phyloP scores from a whole-genome alignment of 53 echinoderm and acorn worm genomes.

The Mesocentrotus franciscanus region DNA sequence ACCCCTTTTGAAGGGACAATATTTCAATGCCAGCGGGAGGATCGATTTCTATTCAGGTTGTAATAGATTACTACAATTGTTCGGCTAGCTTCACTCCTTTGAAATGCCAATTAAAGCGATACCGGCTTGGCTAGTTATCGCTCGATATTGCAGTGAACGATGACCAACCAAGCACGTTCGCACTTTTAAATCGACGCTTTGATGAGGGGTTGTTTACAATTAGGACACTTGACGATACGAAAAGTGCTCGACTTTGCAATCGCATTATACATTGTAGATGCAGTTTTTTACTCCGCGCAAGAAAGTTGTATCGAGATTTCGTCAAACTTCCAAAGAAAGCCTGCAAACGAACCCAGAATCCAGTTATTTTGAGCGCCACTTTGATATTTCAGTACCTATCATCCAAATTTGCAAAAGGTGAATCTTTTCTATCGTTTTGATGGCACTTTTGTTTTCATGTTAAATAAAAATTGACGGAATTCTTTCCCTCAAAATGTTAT shows the following conservation, averaged over 20 bases:
- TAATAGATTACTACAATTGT: slow-evolving; percentile 60
- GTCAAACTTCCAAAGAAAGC: not conserved
- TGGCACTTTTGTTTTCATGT: too few relatives aligned
- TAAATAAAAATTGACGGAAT: too few relatives aligned
- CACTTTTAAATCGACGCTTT: not conserved
- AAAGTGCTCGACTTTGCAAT: not conserved
- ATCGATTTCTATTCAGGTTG: slow-evolving; percentile 23
- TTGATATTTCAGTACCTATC: too few relatives aligned
- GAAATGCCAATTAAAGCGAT: slow-evolving; percentile 84
- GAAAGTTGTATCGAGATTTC: not conserved
- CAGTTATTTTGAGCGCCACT: too few relatives aligned
- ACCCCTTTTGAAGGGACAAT: slow-evolving; percentile 33
- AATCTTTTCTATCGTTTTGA: too few relatives aligned
- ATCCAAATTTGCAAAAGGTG: too few relatives aligned
- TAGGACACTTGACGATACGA: not conserved
- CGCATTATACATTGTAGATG: not conserved
- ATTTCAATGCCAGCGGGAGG: slow-evolving; percentile 31
- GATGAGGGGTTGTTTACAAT: not conserved
- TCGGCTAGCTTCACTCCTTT: slow-evolving; percentile 40
- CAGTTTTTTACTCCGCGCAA: too few relatives aligned
- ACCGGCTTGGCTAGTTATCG: slow-evolving; percentile 58
- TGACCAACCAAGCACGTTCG: not conserved
- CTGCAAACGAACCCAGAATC: too few relatives aligned
- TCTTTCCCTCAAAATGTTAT: too few relatives aligned
- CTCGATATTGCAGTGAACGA: slow-evolving; percentile 19